Conservation (phyloP, 2,797 vertebrate species). For the Acridotheres tristis region DNA sequence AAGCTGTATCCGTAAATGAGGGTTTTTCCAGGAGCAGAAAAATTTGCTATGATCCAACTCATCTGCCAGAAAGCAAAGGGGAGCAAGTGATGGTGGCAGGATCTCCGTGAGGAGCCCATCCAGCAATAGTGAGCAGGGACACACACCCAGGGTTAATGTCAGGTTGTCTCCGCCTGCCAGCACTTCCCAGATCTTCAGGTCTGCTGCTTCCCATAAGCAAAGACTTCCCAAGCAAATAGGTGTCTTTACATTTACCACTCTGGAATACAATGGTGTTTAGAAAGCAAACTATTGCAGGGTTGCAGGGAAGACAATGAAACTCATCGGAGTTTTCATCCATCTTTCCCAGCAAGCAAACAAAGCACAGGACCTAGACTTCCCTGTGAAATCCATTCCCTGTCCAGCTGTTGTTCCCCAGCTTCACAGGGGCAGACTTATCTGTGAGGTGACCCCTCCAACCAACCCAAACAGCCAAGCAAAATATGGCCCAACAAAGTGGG, state of each 20-base stretch:
- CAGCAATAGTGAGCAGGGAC: rapidly evolving
- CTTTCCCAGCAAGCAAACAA: not conserved
- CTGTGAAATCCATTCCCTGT: not conserved
- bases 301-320: not conserved
- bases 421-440: not conserved
- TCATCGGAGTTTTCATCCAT: too few species aligned
- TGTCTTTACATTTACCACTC: not conserved
- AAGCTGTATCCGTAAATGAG: not conserved
- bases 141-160: not conserved
- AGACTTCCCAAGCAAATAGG: not conserved
- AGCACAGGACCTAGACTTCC: not conserved
- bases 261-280: not conserved
- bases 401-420: not conserved
- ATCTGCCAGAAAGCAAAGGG: not conserved
- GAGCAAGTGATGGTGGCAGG: rapidly evolving
- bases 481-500: rapidly evolving
- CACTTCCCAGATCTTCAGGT: not conserved
- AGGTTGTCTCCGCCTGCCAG: not conserved
- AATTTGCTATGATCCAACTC: not conserved
- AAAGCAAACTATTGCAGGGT: not conserved
- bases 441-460: not conserved
- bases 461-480: not conserved
- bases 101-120: rapidly evolving
- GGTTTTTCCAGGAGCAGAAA: not conserved
- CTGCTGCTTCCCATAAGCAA: not conserved